These are phyloP conservation scores for Trichacis sp. DNA, from an alignment of 2,888 invertebrate species.

Conservation along the genomic window DNA sequence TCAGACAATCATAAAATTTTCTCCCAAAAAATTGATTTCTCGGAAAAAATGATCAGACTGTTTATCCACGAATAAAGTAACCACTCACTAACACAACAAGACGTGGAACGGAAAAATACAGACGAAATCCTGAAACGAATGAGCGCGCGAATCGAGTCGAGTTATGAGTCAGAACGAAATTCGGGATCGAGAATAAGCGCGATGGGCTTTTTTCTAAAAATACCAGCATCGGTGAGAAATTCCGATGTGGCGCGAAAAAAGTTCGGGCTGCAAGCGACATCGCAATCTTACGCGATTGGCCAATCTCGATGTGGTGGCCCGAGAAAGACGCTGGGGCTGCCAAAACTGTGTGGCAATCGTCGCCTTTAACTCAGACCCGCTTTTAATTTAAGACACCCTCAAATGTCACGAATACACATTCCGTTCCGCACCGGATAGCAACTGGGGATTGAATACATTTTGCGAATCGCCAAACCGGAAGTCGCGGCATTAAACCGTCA, in stretches of 20 bases:
- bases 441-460: conserved; percentile 49
- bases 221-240: conserved; percentile 33
- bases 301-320: conserved; percentile 17
- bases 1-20: too few species aligned
- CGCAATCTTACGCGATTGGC: conserved; percentile 24
- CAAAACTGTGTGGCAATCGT: conserved; percentile 58
- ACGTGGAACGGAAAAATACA: too few species aligned
- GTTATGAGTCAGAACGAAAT: too few species aligned
- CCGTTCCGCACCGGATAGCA: conserved; percentile 50
- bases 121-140: too few species aligned
- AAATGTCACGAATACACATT: conserved; percentile 65
- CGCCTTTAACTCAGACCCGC: conserved; percentile 48
- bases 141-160: too few species aligned
- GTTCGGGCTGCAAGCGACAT: conserved; percentile 7
- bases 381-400: conserved; percentile 67
- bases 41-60: too few species aligned
- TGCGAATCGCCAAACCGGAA: conserved; percentile 32
- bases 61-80: too few species aligned
- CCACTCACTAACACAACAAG: too few species aligned
- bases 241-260: conserved; percentile 21
- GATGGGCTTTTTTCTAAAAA: conserved; percentile 35
- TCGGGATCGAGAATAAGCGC: neutral
- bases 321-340: conserved; percentile 38
- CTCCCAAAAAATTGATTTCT: too few species aligned
- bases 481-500: conserved; percentile 14